These are phyloP conservation scores for Zaprionus bogoriensis DNA, from an alignment of 2,888 invertebrate species.

Conservation along the genomic window DNA sequence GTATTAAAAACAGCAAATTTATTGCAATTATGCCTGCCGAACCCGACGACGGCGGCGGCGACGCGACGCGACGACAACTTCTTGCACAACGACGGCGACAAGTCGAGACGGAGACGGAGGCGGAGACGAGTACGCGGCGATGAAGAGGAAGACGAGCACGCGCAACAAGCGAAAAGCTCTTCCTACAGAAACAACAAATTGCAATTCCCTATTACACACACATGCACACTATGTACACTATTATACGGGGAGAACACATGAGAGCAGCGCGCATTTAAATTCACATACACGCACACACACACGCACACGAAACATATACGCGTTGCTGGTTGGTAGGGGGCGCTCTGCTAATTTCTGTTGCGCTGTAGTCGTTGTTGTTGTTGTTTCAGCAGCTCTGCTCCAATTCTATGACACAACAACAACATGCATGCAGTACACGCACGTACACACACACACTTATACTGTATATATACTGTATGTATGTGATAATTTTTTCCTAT, in stretches of 20 bases:
- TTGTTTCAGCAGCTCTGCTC: no score
- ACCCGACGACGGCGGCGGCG: conserved; percentile 21
- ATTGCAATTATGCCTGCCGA: conserved; percentile 55
- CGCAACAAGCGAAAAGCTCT: conserved; percentile 76
- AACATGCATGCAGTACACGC: conserved; percentile 9
- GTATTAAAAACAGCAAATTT: conserved; percentile 52
- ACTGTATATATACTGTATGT: no score
- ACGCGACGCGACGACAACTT: conserved; percentile 42
- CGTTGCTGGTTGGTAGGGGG: conserved; percentile 37
- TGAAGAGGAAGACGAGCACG: conserved; percentile 49
- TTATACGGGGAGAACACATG: conserved; percentile 26
- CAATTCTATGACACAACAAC: conserved; percentile 71
- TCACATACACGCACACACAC: conserved; percentile 16
- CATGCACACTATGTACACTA: conserved; percentile 11
- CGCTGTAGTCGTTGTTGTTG: conserved; percentile 39
- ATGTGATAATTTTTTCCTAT: neutral
- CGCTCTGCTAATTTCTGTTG: conserved; percentile 50
- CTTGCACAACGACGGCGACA: conserved; percentile 41
- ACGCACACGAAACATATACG: conserved; percentile 23
- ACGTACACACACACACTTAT: conserved; percentile 1
- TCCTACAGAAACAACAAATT: conserved; percentile 65
- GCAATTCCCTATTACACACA: conserved; percentile 66
- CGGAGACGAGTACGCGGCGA: conserved; percentile 18
- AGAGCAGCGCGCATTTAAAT: conserved; percentile 40
- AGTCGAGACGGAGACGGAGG: conserved; percentile 30